phyloP scores from a whole-genome alignment of 2,888 invertebrate species.

The Zaprionus lineosus region DNA sequence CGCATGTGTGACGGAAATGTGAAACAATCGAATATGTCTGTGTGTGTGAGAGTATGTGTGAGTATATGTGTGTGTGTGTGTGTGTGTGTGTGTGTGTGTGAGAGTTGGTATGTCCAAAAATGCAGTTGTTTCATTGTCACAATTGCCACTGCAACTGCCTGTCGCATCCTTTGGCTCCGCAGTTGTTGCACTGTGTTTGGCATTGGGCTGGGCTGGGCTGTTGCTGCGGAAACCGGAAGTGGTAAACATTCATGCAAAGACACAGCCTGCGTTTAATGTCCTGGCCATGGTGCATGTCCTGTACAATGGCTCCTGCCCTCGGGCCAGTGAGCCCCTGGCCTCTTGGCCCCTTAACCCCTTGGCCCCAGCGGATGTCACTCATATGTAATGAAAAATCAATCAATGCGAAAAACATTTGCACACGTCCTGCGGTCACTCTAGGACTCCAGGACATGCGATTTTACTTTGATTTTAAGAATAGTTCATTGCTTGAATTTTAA shows the following conservation, averaged over 20 bases:
- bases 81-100: constrained; percentile 28
- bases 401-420: constrained; percentile 56
- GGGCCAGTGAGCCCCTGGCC: too few relatives aligned
- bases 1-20: constrained; percentile 72
- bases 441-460: neutral
- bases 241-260: constrained; percentile 71
- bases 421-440: constrained; percentile 19
- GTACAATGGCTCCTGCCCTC: too few relatives aligned
- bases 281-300: constrained; percentile 25
- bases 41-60: constrained; percentile 1
- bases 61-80: constrained; percentile 6
- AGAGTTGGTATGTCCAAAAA: constrained; percentile 57
- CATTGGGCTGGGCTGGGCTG: constrained; percentile 27
- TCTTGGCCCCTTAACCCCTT: neutral
- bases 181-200: constrained; percentile 22
- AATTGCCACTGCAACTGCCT: constrained; percentile 48
- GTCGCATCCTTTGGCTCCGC: constrained; percentile 31
- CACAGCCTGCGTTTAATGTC: constrained; percentile 53
- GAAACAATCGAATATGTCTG: constrained; percentile 56
- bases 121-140: constrained; percentile 77
- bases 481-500: neutral
- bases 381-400: constrained; percentile 78
- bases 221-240: constrained; percentile 73
- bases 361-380: constrained; percentile 60
- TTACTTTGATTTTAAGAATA: neutral